Base-by-base conservation (phyloP, 1,140 invertebrate species). In the Thereuonema tuberculata region DNA sequence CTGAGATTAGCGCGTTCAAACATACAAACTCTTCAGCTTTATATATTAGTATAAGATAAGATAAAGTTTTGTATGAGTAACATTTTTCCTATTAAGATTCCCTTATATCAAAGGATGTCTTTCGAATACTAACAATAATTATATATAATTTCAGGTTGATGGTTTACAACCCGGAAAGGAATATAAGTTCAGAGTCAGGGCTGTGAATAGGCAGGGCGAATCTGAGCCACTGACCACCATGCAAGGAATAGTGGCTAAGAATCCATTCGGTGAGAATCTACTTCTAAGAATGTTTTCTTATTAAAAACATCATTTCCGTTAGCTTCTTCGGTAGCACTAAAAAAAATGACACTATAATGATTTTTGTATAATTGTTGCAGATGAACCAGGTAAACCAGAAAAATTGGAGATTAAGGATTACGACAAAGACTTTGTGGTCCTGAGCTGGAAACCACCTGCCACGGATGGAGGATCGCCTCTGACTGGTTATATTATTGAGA, bases 161-260 rank as follows among this genome's bases (percentile, higher is more conserved):
- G 88, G 83, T 15, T 73, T 98, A 0, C 81, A 78, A 37, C 89
- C 91, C 0, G 88, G 87, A 58, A 89, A 97, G 67, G 93, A 93
- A 72, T 98, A 98, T 75, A 94, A 95, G 74, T 98, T 97, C 78
- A 76, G 94, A 62, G 93, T 98, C 0, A 80, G 87, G 27, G 94
- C 95, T 25, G 89, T 93, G 31, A 99, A 99, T 69, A 87, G 87
- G 61, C 89, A 97, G 78, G 96, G 95, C 53, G 87, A 87, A 73
- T 96, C 93, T 24, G 93, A 98, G 67, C 93, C 94, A 21, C 76
- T 99, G 1, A 86, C 86, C 1, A 85, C 91, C 20, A 78, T 81
- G n/a, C 84, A 89, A 67, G 80, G 87, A n/a, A 91, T 89, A 63
- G 85, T 95, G 73, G 96, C 96, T 48, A 98, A 98, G 73, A 97